phyloP scores from a whole-genome alignment of 2,888 invertebrate species.

The Troides oblongomaculatus region DNA sequence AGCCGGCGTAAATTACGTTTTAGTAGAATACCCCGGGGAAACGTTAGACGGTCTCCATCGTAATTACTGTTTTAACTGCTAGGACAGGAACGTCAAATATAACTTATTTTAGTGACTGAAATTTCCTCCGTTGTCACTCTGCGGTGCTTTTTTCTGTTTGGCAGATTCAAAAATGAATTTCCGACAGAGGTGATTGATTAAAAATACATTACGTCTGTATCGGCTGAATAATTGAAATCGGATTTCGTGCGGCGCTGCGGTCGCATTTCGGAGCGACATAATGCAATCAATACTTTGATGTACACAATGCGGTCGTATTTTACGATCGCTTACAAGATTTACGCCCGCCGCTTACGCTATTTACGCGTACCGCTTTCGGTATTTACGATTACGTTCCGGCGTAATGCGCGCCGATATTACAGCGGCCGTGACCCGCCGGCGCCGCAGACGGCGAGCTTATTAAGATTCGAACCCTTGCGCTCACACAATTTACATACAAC shows the following conservation, averaged over 20 bases:
- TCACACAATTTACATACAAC: constrained; percentile 12
- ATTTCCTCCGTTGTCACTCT: constrained; percentile 45
- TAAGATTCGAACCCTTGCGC: constrained; percentile 10
- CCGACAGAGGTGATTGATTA: constrained; percentile 38
- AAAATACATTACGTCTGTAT: constrained; percentile 44
- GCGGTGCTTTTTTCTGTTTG: constrained; percentile 40
- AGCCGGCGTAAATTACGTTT: constrained; percentile 75
- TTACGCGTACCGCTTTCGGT: constrained; percentile 56
- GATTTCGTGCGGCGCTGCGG: constrained; percentile 45
- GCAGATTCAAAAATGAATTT: constrained; percentile 34
- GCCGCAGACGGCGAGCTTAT: constrained; percentile 39
- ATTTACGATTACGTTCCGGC: constrained; percentile 66
- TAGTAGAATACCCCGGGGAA: constrained; percentile 73
- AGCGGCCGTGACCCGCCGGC: constrained; percentile 49
- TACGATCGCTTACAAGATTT: constrained; percentile 60
- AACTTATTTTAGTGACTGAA: constrained; percentile 63
- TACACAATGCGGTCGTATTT: constrained; percentile 58
- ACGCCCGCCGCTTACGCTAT: constrained; percentile 54
- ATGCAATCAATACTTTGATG: constrained; percentile 66
- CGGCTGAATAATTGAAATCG: constrained; percentile 56
- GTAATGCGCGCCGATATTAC: constrained; percentile 47
- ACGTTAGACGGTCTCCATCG: constrained; percentile 64
- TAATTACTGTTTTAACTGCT: constrained; percentile 77
- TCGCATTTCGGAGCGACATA: constrained; percentile 48
- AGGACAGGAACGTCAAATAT: constrained; percentile 73